phyloP scores from a whole-genome alignment of 2,113 vertebrate genomes.

The Myotis lucifugus region DNA sequence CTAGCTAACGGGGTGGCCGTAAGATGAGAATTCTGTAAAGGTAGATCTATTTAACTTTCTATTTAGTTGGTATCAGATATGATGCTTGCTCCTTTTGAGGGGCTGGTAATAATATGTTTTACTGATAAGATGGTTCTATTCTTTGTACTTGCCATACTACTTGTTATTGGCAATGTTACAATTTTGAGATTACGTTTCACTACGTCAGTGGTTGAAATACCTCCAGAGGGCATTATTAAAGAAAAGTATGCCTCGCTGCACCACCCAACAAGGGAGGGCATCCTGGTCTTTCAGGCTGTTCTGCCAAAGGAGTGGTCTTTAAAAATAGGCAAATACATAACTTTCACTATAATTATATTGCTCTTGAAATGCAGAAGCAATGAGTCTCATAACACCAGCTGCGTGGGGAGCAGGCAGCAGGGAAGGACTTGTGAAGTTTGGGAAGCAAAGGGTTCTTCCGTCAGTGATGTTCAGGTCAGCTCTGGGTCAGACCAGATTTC shows the following conservation, averaged over 20 bases:
- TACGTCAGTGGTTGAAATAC: neutral
- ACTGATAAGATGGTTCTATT: neutral
- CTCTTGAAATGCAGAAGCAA: neutral
- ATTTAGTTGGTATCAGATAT: neutral
- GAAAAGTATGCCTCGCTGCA: neutral
- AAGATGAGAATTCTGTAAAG: neutral
- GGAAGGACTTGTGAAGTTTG: neutral
- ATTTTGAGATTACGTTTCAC: constrained; percentile 20
- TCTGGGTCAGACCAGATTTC: neutral
- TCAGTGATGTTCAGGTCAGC: neutral
- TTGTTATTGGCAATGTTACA: neutral
- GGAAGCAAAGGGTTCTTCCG: neutral
- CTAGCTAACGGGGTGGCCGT: neutral
- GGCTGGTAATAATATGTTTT: neutral
- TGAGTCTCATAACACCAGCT: neutral
- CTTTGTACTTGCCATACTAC: neutral
- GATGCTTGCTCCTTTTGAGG: neutral
- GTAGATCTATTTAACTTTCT: neutral
- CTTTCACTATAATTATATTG: neutral
- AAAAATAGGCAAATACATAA: neutral
- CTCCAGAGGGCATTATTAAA: neutral
- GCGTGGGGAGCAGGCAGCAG: neutral
- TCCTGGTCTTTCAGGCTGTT: neutral
- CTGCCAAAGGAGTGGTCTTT: neutral
- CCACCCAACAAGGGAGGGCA: neutral